Evolutionary conservation across 2,888 invertebrate species (phyloP), one percentile per base, ranked within the genome.

Genomic region (Isotomurus palustris): DNA sequence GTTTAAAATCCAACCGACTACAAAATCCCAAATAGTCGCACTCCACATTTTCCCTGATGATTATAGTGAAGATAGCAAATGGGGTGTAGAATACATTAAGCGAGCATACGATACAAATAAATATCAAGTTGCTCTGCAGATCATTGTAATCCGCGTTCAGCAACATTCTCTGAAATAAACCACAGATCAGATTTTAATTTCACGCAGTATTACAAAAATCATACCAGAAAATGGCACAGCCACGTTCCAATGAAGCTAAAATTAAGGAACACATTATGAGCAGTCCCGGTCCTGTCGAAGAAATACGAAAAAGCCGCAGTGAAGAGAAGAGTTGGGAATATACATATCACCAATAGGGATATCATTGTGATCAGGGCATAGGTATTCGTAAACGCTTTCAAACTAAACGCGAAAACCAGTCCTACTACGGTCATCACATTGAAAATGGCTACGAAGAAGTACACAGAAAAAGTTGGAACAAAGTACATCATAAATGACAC

Each of bases 71-170:
- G 47, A 87, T 84, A 10, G 89, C 89, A 73, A 87, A 88, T 1
- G 90, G 87, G 67, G 86, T 82, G 74, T 91, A 91, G 80, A 88
- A 84, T 28, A 88, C 86, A 73, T n/a, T n/a, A n/a, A n/a, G n/a
- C n/a, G n/a, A n/a, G n/a, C n/a, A n/a, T n/a, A n/a, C n/a, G n/a
- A n/a, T n/a, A n/a, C n/a, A n/a, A n/a, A n/a, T n/a, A n/a, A n/a
- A n/a, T n/a, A n/a, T n/a, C n/a, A n/a, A n/a, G n/a, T n/a, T n/a
- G n/a, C n/a, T n/a, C n/a, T n/a, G n/a, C n/a, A n/a, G n/a, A n/a
- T n/a, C n/a, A n/a, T n/a, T n/a, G n/a, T n/a, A n/a, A n/a, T n/a
- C n/a, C n/a, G n/a, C n/a, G n/a, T n/a, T n/a, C n/a, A n/a, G n/a
- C n/a, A n/a, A n/a, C n/a, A n/a, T n/a, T n/a, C n/a, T n/a, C n/a